A percentile compares a stretch with the other conserved stretches of the same genome.
These are phyloP conservation scores for Sclerodermus sp. DNA, from an alignment of 2,888 invertebrate species.

Conservation along the genomic window DNA sequence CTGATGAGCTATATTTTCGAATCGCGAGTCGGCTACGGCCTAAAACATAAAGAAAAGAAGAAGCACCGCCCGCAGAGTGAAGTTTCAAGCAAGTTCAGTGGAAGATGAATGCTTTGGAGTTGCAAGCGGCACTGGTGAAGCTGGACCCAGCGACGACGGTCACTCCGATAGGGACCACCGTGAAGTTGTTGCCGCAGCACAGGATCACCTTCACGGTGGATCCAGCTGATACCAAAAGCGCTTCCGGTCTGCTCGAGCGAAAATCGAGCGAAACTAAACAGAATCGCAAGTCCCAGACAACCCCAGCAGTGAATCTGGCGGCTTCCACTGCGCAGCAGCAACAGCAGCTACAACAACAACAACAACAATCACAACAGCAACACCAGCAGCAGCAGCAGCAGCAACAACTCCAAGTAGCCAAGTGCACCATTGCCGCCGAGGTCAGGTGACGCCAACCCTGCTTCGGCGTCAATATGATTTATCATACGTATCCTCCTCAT, in stretches of 20 bases:
- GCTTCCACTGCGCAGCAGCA: too few relatives aligned
- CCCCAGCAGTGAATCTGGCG: too few relatives aligned
- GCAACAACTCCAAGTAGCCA: slow-evolving; percentile 13
- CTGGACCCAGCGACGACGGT: slow-evolving; percentile 55
- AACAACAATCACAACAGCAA: slow-evolving; percentile 7
- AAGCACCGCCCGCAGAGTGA: too few relatives aligned
- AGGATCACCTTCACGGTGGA: slow-evolving; percentile 42
- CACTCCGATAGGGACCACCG: slow-evolving; percentile 48
- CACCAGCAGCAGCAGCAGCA: slow-evolving; percentile 27
- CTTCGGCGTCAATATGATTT: slow-evolving; percentile 50
- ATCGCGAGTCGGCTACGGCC: too few relatives aligned
- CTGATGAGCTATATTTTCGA: too few relatives aligned
- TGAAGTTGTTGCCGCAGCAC: slow-evolving; percentile 37
- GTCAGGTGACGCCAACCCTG: slow-evolving; percentile 56
- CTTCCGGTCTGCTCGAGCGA: slow-evolving; percentile 1
- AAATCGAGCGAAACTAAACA: neutral
- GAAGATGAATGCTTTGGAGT: slow-evolving; percentile 50
- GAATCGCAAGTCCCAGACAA: neutral
- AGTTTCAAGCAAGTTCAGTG: too few relatives aligned
- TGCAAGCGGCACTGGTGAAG: slow-evolving; percentile 53
- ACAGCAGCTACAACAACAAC: slow-evolving; percentile 17
- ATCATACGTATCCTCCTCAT: slow-evolving; percentile 56
- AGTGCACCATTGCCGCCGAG: slow-evolving; percentile 35
- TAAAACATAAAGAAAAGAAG: too few relatives aligned
- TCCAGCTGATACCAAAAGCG: neutral